Conservation (phyloP, 2,888 invertebrate genomes). For the Tachystola acroxantha region DNA sequence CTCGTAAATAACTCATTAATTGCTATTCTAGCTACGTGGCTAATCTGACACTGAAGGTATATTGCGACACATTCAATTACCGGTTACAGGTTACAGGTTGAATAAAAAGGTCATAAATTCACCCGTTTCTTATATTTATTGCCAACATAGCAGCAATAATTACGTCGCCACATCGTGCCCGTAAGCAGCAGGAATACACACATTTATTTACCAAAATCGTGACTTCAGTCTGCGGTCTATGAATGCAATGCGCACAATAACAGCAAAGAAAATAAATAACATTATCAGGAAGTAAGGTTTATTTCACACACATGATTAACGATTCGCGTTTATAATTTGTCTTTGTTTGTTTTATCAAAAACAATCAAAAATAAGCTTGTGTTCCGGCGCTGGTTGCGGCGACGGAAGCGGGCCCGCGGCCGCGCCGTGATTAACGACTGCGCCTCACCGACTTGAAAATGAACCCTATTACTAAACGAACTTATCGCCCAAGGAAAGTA, state of each 20-base stretch:
- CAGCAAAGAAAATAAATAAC: conserved; percentile 10
- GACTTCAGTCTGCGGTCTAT: conserved; percentile 2
- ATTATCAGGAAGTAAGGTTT: conserved; percentile 44
- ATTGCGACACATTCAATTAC: too few species aligned
- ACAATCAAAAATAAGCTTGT: conserved; percentile 70
- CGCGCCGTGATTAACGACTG: conserved; percentile 62
- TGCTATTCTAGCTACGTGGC: too few species aligned
- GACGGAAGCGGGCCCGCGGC: conserved; percentile 48
- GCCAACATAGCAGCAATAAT: not conserved
- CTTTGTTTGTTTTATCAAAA: conserved; percentile 72
- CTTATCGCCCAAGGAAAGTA: conserved; percentile 51
- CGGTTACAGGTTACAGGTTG: too few species aligned
- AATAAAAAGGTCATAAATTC: conserved; percentile 8
- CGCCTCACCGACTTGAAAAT: conserved; percentile 58
- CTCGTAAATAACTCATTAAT: too few species aligned
- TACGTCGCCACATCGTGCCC: too few species aligned
- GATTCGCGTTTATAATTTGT: conserved; percentile 58
- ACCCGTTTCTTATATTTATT: not conserved
- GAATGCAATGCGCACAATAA: conserved; percentile 4
- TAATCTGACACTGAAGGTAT: too few species aligned
- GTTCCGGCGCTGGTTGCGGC: conserved; percentile 51
- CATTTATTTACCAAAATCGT: conserved; percentile 5
- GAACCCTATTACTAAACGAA: conserved; percentile 65
- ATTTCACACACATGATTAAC: conserved; percentile 57
- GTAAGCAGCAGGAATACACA: not conserved